Conservation (phyloP, 2,113 vertebrate species). For the Penelope pileata region DNA sequence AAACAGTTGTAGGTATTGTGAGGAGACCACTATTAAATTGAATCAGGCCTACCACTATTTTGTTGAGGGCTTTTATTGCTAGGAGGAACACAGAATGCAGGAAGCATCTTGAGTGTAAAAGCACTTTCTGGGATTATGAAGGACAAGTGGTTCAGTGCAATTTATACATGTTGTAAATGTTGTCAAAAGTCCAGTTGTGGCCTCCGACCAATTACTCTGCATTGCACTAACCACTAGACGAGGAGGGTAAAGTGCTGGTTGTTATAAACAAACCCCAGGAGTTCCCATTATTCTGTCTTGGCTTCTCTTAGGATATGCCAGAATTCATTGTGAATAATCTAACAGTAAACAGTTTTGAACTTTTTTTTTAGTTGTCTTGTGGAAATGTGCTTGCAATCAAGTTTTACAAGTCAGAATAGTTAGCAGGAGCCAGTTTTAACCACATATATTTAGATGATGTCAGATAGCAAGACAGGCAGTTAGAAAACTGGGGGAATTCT, state of each 20-base stretch:
- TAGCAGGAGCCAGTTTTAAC: neutral
- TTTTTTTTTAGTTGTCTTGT: neutral
- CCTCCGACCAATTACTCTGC: neutral
- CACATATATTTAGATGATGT: conserved; percentile 30
- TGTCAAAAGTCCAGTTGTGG: conserved; percentile 37
- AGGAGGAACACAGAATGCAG: conserved; percentile 2
- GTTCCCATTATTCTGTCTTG: neutral
- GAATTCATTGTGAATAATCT: neutral
- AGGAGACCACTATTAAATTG: conserved; percentile 61
- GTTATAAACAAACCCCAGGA: conserved; percentile 1
- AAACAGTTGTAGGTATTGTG: conserved; percentile 53
- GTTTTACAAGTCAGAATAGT: conserved; percentile 3
- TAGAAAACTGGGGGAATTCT: neutral
- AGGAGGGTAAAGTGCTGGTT: neutral
- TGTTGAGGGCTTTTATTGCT: conserved; percentile 43
- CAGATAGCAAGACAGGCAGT: neutral
- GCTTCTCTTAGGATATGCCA: neutral
- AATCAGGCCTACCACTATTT: conserved; percentile 35
- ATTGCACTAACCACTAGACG: neutral
- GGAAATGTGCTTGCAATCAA: conserved; percentile 15
- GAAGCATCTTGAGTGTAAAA: conserved; percentile 44
- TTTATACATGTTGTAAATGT: conserved; percentile 40
- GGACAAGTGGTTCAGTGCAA: conserved; percentile 50
- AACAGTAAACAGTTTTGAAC: conserved; percentile 2
- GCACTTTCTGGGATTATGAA: conserved; percentile 61